These are phyloP conservation scores for Nesoenas mayeri DNA, from an alignment of 2,113 vertebrate genomes.

Conservation along the genomic window DNA sequence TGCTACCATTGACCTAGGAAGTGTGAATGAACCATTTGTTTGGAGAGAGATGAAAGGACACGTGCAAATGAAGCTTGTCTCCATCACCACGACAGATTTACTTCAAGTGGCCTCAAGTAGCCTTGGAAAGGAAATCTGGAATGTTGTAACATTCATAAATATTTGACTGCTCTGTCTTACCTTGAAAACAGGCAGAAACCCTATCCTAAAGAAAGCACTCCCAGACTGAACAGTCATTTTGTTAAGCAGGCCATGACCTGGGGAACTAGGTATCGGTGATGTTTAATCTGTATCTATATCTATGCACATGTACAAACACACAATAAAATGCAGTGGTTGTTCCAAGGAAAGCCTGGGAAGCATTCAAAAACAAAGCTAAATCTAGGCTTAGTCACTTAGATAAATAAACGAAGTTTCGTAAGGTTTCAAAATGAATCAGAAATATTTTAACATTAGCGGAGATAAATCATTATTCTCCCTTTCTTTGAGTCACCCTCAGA, in stretches of 20 bases:
- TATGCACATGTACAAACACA: slow-evolving; percentile 50
- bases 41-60: slow-evolving; percentile 62
- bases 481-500: not conserved
- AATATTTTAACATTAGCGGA: not conserved
- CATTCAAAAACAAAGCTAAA: not conserved
- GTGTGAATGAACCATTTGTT: slow-evolving; percentile 64
- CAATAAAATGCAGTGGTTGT: slow-evolving; percentile 27
- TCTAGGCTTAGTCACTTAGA: not conserved
- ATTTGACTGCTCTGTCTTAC: slow-evolving; percentile 70
- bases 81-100: slow-evolving; percentile 66
- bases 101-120: slow-evolving; percentile 68
- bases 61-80: slow-evolving; percentile 63
- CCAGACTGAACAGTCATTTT: slow-evolving; percentile 61
- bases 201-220: slow-evolving; percentile 64
- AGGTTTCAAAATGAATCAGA: not conserved
- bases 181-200: slow-evolving; percentile 69
- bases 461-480: not conserved
- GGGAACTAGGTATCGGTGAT: slow-evolving; percentile 24
- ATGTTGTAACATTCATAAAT: slow-evolving; percentile 66
- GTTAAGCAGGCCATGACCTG: slow-evolving; percentile 53
- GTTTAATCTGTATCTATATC: slow-evolving; percentile 49
- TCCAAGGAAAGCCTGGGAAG: slow-evolving; percentile 2
- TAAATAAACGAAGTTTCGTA: not conserved
- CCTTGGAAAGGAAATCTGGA: slow-evolving; percentile 68
- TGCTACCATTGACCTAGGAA: slow-evolving; percentile 57